Conservation (phyloP, 2,113 vertebrate genomes). For the Myotis brandtii region DNA sequence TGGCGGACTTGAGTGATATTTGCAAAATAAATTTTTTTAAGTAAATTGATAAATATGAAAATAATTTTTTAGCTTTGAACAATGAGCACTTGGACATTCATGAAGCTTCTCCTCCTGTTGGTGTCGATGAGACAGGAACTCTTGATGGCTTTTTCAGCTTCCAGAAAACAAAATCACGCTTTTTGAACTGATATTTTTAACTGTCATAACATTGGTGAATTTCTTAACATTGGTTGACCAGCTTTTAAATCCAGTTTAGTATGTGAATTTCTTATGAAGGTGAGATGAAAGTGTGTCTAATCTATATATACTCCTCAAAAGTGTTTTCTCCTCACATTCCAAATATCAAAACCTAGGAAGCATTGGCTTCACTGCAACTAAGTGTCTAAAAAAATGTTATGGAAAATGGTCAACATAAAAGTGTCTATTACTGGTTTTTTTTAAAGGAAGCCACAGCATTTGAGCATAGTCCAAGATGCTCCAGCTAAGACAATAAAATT, state of each 20-base stretch:
- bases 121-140: background rate
- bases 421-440: background rate
- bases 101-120: background rate
- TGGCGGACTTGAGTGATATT: background rate
- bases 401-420: background rate
- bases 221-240: background rate
- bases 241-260: background rate
- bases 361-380: background rate
- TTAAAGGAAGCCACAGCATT: background rate
- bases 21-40: slow-evolving; percentile 3
- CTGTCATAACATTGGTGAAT: background rate
- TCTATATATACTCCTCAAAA: background rate
- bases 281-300: slow-evolving; percentile 9
- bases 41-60: background rate
- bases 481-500: background rate
- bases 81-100: background rate
- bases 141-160: background rate
- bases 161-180: background rate
- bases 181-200: background rate
- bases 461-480: background rate
- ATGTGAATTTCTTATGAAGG: background rate
- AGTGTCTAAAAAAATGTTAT: background rate
- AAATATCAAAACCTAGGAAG: background rate
- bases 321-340: background rate
- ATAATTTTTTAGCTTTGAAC: background rate